Percentiles rank a stretch among this genome's conserved stretches.
These are phyloP conservation scores for Paratrypauchen microcephalus DNA, from an alignment of 2,797 vertebrate species.

Conservation along the genomic window DNA sequence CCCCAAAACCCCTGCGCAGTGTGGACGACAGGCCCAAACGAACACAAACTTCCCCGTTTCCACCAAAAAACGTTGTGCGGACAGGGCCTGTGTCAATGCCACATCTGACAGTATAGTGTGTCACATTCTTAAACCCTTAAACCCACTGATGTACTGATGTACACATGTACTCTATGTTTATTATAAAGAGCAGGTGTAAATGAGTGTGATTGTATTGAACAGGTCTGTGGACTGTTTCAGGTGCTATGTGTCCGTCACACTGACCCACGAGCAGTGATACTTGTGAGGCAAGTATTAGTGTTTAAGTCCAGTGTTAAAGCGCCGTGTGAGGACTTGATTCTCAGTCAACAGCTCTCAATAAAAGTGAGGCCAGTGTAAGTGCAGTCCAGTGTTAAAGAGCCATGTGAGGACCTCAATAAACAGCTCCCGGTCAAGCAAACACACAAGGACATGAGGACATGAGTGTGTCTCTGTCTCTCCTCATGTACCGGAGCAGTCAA, in stretches of 20 bases:
- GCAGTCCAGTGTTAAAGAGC: background rate
- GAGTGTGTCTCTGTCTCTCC: conserved; percentile 30
- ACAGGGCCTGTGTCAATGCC: too few species aligned
- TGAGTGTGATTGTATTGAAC: too few species aligned
- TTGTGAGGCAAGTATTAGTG: background rate
- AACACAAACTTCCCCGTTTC: too few species aligned
- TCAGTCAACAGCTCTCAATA: background rate
- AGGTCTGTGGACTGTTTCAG: too few species aligned
- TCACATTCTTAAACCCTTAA: too few species aligned
- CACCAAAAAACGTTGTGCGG: too few species aligned
- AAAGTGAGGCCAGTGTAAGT: background rate
- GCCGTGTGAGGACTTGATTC: background rate
- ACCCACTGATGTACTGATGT: too few species aligned
- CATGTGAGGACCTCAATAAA: background rate
- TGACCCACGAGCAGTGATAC: background rate
- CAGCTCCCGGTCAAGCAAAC: background rate
- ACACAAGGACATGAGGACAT: conserved; percentile 61
- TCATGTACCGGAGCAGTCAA: background rate
- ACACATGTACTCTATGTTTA: too few species aligned
- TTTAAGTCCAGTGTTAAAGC: background rate
- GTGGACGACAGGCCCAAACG: too few species aligned
- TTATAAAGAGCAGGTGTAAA: too few species aligned
- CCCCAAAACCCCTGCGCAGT: too few species aligned
- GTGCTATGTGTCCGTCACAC: background rate
- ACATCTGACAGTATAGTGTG: too few species aligned